Percentiles rank a stretch among this genome's conserved stretches.
Evolutionary conservation across 1,140 invertebrate species (phyloP).

Genomic region (Acromyrmex echinatior): DNA sequence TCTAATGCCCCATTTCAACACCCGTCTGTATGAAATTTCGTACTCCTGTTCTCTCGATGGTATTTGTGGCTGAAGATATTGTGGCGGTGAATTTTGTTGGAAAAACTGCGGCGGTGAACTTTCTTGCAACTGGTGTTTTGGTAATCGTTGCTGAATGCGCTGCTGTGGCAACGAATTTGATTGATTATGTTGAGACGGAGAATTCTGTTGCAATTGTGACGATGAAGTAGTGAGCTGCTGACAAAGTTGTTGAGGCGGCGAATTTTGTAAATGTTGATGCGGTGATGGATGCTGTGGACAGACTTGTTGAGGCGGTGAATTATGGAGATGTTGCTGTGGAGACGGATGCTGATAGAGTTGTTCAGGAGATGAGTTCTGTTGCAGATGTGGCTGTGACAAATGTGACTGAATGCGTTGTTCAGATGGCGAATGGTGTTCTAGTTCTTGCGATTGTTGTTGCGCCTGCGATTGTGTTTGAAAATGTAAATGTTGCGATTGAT

Average conservation of each 20-base stretch:
- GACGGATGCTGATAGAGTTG: constrained; percentile 43
- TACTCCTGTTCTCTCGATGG: constrained; percentile 7
- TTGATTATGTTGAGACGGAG: constrained; percentile 67
- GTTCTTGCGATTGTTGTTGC: constrained; percentile 30
- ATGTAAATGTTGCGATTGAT: constrained; percentile 74
- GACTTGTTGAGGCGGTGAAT: constrained; percentile 35
- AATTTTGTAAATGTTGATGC: constrained; percentile 89
- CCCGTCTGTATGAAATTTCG: not conserved
- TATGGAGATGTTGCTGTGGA: constrained; percentile 8
- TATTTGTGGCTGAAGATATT: not conserved
- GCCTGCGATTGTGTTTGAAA: constrained; percentile 72
- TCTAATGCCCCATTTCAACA: constrained; percentile 1
- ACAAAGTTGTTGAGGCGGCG: constrained; percentile 88
- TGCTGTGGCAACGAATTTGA: constrained; percentile 39
- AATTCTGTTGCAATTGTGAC: constrained; percentile 67
- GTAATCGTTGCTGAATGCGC: constrained; percentile 31
- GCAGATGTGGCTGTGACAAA: constrained; percentile 66
- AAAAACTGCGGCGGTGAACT: constrained; percentile 9
- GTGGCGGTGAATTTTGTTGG: constrained; percentile 12
- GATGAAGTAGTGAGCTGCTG: constrained; percentile 65
- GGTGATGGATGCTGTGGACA: constrained; percentile 79
- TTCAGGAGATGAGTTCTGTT: constrained; percentile 43
- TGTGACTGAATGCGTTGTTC: not conserved
- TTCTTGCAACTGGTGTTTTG: not conserved
- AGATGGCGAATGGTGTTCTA: constrained; percentile 8